Base-by-base conservation (phyloP, 2,797 vertebrate species). In the Delichon dasypus region DNA sequence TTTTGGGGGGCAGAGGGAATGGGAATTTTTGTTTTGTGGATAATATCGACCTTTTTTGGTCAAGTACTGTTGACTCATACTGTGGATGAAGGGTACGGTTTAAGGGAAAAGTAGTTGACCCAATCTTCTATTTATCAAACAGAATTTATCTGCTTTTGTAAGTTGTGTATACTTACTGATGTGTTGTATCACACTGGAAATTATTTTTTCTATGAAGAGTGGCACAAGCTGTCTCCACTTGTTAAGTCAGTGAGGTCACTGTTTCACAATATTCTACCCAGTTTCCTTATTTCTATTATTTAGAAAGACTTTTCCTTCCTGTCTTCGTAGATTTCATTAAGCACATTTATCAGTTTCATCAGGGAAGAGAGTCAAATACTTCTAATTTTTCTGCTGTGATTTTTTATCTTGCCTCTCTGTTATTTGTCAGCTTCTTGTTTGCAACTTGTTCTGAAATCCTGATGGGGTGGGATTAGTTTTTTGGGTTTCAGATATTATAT, bases 221-320 rank as follows among this genome's bases (percentile, higher is more conserved):
- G 88, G 61, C 36, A 93, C 44, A 82, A 89, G 26, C 85, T 85
- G 67, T 79, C 60, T 90, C 30, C 60, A 54, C 55, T 92, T 71
- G 64, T 23, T 88, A 77, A 88, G 61, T 71, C 34, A 57, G 21
- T 75, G 93, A 93, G 85, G 76, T 94, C 79, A 94, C 61, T 36
- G 16, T 91, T 93, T 96, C 83, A 83, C 55, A 85, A 53, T 68
- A 80, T 71, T 53, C 34, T 53, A 12, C 53, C 65, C 85, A 50
- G 47, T 73, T 91, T 91, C 82, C 61, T 89, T 93, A 88, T 91
- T 96, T 94, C 57, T 85, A 0, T 83, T 91, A 85, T 77, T 91
- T 44, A 83, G 73, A 93, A 80, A 67, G 42, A n/a, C 53, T 89
- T 93, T 95, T 91, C 45, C 53, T 88, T 72, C 94, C 79, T 93